phyloP scores from a whole-genome alignment of 2,113 vertebrate genomes.

The Patagioenas fasciata region DNA sequence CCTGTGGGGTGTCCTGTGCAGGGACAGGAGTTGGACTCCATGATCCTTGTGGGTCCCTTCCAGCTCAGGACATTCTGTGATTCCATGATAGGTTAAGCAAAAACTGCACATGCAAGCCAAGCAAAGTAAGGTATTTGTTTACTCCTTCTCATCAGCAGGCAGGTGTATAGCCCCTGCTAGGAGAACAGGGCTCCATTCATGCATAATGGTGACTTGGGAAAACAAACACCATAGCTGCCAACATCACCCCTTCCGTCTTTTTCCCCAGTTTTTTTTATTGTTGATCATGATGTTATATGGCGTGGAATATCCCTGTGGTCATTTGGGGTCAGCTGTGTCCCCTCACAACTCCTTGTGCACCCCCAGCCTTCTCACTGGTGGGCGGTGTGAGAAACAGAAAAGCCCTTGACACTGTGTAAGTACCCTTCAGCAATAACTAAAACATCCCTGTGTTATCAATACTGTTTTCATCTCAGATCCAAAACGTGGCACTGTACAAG shows the following conservation, averaged over 20 bases:
- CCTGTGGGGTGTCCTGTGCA: no score
- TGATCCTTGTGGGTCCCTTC: no score
- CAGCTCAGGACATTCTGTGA: no score
- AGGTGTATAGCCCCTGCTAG: neutral
- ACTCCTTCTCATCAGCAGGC: neutral
- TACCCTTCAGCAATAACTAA: neutral
- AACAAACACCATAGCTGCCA: neutral
- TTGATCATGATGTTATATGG: fast-evolving
- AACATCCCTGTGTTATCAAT: neutral
- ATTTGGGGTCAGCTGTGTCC: neutral
- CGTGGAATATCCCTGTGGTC: neutral
- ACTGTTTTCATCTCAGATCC: no score
- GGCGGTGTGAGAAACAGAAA: neutral
- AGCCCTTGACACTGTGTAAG: neutral
- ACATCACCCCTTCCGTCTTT: neutral
- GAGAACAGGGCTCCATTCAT: neutral
- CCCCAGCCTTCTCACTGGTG: fast-evolving
- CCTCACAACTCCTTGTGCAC: neutral
- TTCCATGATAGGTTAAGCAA: neutral
- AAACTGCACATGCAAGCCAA: fast-evolving
- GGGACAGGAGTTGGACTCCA: no score
- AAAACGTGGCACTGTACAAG: no score
- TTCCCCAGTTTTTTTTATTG: neutral
- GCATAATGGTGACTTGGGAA: neutral
- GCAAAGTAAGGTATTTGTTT: neutral